Evolutionary conservation across 2,113 vertebrate species (phyloP).

Genomic region (Engraulis encrasicolus): DNA sequence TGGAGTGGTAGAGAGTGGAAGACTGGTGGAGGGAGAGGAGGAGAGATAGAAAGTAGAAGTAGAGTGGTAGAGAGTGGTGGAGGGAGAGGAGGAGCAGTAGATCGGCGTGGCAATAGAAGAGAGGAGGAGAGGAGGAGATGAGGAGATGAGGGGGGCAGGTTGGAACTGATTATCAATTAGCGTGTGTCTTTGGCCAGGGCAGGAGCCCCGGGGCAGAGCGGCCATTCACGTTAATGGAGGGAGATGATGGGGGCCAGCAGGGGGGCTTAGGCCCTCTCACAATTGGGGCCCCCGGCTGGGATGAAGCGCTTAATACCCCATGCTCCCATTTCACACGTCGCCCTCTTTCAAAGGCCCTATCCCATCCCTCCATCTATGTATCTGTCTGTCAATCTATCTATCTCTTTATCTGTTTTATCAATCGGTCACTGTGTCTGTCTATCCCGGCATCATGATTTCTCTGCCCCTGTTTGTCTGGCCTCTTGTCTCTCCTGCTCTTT

Average conservation of each 20-base stretch:
- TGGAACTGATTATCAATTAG: constrained; percentile 50
- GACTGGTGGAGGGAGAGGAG: too few relatives aligned
- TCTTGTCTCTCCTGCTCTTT: background rate
- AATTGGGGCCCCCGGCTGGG: constrained; percentile 73
- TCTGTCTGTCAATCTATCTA: constrained; percentile 21
- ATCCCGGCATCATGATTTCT: too few relatives aligned
- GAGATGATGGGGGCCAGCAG: constrained; percentile 76
- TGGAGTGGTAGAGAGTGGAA: too few relatives aligned
- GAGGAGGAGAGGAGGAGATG: constrained; percentile 22
- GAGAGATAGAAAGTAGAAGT: too few relatives aligned
- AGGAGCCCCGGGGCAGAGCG: constrained; percentile 42
- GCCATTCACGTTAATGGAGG: constrained; percentile 68
- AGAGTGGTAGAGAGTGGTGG: background rate
- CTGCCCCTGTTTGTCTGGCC: too few relatives aligned
- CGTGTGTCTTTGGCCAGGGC: constrained; percentile 39
- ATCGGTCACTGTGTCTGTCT: too few relatives aligned
- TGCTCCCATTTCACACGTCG: constrained; percentile 78
- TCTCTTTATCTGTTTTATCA: too few relatives aligned
- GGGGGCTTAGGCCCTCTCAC: constrained; percentile 64
- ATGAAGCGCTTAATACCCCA: constrained; percentile 75
- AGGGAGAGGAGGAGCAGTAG: too few relatives aligned
- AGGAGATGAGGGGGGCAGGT: constrained; percentile 31
- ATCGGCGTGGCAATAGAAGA: too few relatives aligned
- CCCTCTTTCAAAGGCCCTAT: constrained; percentile 70
- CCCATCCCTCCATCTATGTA: constrained; percentile 40